Evolutionary conservation across 2,888 invertebrate genomes (phyloP), one percentile per base, ranked within the genome.

Genomic region (Azorinus chamasolen): DNA sequence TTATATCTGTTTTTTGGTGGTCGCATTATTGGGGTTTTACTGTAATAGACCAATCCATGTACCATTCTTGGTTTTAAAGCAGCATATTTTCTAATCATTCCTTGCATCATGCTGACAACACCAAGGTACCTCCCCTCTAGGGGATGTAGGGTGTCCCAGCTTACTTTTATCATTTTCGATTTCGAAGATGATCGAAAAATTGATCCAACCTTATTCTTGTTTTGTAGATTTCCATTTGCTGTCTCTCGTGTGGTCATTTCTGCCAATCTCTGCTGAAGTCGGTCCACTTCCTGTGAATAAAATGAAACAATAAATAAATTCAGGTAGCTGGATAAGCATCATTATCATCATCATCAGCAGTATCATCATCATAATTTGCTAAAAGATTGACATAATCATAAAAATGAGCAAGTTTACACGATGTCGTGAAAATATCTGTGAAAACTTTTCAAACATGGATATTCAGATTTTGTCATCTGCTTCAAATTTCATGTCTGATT

Each of bases 161-260:
- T 80, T 80, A 80, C 80, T 80, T 77, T 80, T 54, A 80, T 77
- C 62, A 69, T 48, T 80, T 76, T 80, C 25, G 76, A 73, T 74
- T 74, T 72, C 41, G 80, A 80, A 50, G 76, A 59, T 68, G 77
- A 76, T 32, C 82, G 76, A 71, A 79, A 79, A 70, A 76, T 54
- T 45, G 76, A 57, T 73, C 82, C 84, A 79, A 91, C 90, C 87
- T 90, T 88, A 61, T 90, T 66, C 79, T 87, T 87, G 27, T 78
- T 79, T 71, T 89, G 89, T 45, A 89, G 63, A 37, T 78, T 64
- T 48, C 86, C 76, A 58, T 78, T 87, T 41, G 82, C 83, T 32
- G 79, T 80, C 59, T 89, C 88, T 70, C 83, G 84, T 10, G 75
- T 80, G 18, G 79, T 70, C 59, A 89, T 61, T 48, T 89, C 89